Evolutionary conservation across 2,888 invertebrate genomes (phyloP), one percentile per base, ranked within the genome.

Genomic region (Agriopis aurantiaria): DNA sequence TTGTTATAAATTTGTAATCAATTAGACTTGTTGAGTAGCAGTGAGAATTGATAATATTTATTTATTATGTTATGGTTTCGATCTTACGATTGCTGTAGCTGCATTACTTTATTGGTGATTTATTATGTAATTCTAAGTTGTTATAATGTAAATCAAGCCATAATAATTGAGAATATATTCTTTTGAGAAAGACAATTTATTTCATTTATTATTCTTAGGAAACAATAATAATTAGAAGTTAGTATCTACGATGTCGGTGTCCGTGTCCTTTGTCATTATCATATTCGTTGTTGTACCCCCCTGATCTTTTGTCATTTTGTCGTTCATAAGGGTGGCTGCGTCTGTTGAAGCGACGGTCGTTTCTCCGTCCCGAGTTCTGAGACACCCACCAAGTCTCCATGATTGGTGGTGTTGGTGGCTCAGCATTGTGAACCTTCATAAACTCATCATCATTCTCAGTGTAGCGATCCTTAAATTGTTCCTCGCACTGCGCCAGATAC

Each of bases 371-470:
- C 8, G 81, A 77, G 73, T 88, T 86, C 41, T 86, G 84, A 11
- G 88, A 75, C 4, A 81, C 79, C 85, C 86, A 87, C 96, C 96
- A 96, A 12, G 95, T 93, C 63, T 96, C 95, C 11, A 96, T 78
- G 11, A 96, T 93, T 8, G 96, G 96, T 6, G 96, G 96, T 10
- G 73, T 82, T 10, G 92, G 91, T 1, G 85, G 81, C 17, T 91
- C 87, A 12, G 89, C 85, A 72, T 90, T 91, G 56, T 85, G 90
- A 1, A 91, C 88, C 80, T 89, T 91, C 91, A 95, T 95, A 81
- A 96, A 97, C 63, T 95, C 95, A 57, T 89, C 89, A 88, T 97
- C 96, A 8, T 95, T 92, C 46, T 95, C 95, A 49, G 96, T 96
- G 78, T 91, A 96, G 73, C 96, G 95, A 70, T 95, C 87, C 76